A percentile compares a stretch with the other conserved stretches of the same genome.
These are phyloP conservation scores for Eupithecia subumbrata DNA, from an alignment of 2,888 invertebrate species.

Conservation along the genomic window DNA sequence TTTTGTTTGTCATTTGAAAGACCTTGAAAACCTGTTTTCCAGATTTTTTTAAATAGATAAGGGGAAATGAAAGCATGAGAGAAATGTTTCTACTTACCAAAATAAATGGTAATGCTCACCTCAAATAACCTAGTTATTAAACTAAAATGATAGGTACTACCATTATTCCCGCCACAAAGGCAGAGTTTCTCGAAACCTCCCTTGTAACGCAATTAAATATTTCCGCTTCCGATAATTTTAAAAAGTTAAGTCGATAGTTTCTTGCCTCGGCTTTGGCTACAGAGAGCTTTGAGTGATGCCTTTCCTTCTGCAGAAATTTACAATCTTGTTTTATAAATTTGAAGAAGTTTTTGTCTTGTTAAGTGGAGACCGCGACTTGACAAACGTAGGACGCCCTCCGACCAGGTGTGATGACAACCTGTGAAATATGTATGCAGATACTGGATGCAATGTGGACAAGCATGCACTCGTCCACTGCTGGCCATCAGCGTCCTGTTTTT, in stretches of 20 bases:
- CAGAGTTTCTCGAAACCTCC: conserved; percentile 42
- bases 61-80: too few relatives aligned
- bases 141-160: conserved; percentile 9
- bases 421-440: too few relatives aligned
- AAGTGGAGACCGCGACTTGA: not conserved
- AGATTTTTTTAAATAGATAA: too few relatives aligned
- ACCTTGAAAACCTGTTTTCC: too few relatives aligned
- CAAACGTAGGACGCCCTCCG: too few relatives aligned
- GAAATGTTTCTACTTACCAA: not conserved
- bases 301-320: not conserved
- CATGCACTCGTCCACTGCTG: too few relatives aligned
- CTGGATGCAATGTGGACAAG: too few relatives aligned
- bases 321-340: not conserved
- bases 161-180: conserved; percentile 45
- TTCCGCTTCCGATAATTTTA: conserved; percentile 64
- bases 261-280: conserved; percentile 12
- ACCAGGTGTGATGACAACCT: too few relatives aligned
- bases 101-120: not conserved
- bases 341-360: not conserved
- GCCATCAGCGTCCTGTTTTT: too few relatives aligned
- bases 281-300: conserved; percentile 17
- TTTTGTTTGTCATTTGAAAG: too few relatives aligned
- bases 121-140: conserved; percentile 4
- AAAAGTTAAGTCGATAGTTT: conserved; percentile 46
- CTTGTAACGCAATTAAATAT: conserved; percentile 71